These are phyloP conservation scores for Macrobrachium rosenbergii DNA, from an alignment of 1,140 invertebrate genomes.

Conservation along the genomic window DNA sequence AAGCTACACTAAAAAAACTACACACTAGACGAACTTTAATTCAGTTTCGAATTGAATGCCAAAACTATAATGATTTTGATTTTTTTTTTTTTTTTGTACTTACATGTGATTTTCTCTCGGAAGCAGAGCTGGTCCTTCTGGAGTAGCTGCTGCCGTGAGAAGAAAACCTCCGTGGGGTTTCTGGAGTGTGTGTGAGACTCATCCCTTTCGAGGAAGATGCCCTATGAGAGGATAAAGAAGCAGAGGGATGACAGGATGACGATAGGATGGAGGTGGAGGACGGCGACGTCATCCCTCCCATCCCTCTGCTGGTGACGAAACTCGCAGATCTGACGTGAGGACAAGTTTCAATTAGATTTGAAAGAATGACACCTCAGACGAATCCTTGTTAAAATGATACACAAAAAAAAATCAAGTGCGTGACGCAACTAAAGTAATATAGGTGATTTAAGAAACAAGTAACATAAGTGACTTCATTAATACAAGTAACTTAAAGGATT, in stretches of 20 bases:
- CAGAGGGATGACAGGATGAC: not conserved
- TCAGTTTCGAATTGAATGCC: no score
- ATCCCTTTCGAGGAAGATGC: not conserved
- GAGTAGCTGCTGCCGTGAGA: not conserved
- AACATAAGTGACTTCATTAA: no score
- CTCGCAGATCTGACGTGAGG: constrained; percentile 28
- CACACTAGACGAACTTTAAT: not conserved
- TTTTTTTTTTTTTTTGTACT: not conserved
- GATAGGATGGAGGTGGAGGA: constrained; percentile 12
- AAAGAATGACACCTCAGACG: not conserved
- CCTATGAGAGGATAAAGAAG: not conserved
- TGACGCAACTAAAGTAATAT: no score
- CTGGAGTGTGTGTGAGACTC: constrained; percentile 31
- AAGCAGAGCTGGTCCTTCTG: not conserved
- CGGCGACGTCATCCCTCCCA: not conserved
- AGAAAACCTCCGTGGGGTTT: constrained; percentile 20
- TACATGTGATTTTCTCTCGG: constrained; percentile 41
- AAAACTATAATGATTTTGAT: not conserved
- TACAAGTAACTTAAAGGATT: no score
- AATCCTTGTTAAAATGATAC: not conserved
- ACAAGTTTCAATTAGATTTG: not conserved
- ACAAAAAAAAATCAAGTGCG: not conserved
- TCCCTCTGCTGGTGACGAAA: constrained; percentile 33
- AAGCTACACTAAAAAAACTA: no score
- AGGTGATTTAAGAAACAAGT: no score